These are phyloP conservation scores for Eulemur macaco DNA, from an alignment of 2,113 vertebrate genomes.

Conservation along the genomic window DNA sequence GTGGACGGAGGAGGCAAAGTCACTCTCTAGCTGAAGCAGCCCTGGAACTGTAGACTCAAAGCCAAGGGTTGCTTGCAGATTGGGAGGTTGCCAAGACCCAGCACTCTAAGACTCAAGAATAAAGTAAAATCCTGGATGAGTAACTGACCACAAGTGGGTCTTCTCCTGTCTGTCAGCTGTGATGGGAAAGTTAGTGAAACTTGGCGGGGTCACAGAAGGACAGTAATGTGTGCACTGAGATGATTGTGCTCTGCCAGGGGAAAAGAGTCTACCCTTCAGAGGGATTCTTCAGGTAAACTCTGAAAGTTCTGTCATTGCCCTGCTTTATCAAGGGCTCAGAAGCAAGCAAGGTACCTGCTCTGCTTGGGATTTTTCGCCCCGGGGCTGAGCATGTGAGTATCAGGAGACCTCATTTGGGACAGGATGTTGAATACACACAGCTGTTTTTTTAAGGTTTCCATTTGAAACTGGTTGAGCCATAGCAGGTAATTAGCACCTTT, in stretches of 20 bases:
- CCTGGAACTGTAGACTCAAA: neutral
- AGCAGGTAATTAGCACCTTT: constrained; percentile 43
- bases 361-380: neutral
- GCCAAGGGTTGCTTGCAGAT: neutral
- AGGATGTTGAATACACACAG: neutral
- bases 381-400: neutral
- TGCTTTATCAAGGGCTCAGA: neutral
- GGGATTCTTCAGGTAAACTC: neutral
- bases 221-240: neutral
- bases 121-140: neutral
- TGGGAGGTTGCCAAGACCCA: neutral
- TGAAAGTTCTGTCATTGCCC: neutral
- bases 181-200: neutral
- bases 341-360: neutral
- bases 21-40: constrained; percentile 18
- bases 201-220: neutral
- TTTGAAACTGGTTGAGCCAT: neutral
- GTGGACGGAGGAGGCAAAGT: neutral
- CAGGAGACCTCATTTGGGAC: constrained; percentile 12
- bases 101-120: neutral
- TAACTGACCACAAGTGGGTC: neutral
- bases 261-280: neutral
- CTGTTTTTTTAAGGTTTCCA: constrained; percentile 44
- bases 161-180: neutral
- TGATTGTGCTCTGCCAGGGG: neutral